Percentiles rank a stretch among this genome's conserved stretches.
These are phyloP conservation scores for Lordiphosa stackelbergi DNA, from an alignment of 1,140 invertebrate species.

Conservation along the genomic window DNA sequence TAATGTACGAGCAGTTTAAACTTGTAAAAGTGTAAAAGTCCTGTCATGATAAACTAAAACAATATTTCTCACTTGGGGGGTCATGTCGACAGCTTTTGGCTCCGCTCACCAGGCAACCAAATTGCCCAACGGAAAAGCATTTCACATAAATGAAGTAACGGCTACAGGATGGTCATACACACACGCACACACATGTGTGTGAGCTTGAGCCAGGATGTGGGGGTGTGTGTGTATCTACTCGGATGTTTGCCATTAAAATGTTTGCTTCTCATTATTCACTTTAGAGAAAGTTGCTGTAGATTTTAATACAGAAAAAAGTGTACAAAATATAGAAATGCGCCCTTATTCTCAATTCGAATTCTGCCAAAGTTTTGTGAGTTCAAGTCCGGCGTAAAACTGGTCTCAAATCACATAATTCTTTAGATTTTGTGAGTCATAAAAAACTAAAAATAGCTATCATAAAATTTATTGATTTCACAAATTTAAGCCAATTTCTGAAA, in stretches of 20 bases:
- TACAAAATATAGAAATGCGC: no score
- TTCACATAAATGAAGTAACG: constrained; percentile 69
- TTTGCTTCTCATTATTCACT: constrained; percentile 72
- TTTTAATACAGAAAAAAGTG: background rate
- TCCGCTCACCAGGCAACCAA: constrained; percentile 10
- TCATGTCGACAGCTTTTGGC: constrained; percentile 32
- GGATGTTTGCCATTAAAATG: constrained; percentile 62
- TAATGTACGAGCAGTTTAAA: constrained; percentile 75
- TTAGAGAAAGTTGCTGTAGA: constrained; percentile 23
- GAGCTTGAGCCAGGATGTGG: no score
- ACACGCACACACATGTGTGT: background rate
- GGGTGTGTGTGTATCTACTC: constrained; percentile 11
- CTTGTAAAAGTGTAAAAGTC: constrained; percentile 74
- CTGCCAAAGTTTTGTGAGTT: no score
- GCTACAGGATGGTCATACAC: constrained; percentile 18
- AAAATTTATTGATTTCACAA: no score
- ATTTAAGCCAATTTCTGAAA: no score
- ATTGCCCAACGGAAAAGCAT: constrained; percentile 48
- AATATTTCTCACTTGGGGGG: constrained; percentile 70
- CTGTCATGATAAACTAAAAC: constrained; percentile 76
- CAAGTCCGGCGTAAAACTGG: no score
- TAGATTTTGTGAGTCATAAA: no score
- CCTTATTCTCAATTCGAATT: no score
- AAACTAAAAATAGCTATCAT: no score
- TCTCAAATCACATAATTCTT: no score